Base-by-base conservation (phyloP, 1,140 invertebrate genomes). In the Pseudomyrmex dendroicus region DNA sequence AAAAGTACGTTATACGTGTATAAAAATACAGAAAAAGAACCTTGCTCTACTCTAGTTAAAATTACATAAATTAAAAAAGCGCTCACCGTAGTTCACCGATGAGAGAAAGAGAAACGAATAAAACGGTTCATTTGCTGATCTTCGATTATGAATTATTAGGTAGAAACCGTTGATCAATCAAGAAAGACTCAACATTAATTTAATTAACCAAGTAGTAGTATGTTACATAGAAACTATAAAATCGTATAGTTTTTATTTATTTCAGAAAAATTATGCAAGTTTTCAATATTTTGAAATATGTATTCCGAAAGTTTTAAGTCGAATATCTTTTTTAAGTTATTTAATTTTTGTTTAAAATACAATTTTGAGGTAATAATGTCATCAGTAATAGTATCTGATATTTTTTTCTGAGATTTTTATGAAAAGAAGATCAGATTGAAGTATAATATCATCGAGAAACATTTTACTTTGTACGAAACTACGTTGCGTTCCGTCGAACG, bases 61-160 rank as follows among this genome's bases (percentile, higher is more conserved):
- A 35, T 35, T 35, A 35, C 35, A 35, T 7, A 35, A 35, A 35
- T 22, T 78, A 15, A 57, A 68, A 57, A 20, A 48, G 13, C 20
- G 4, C 2, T 25, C 48, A 68, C 50, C 35, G 35, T 35, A 35
- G 35, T 5, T 35, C 5, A 35, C 35, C 35, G 35, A 35, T 35
- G 35, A 7, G 35, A 35, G 5, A 25, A 20, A 50, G 2, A 17
- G n/a, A 59, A 46, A 68, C 7, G 4, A 61, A 59, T 12, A 70
- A 20, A 57, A 10, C 7, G 9, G 9, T 48, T 50, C 50, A 50
- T 20, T 78, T 35, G 1, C 25, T 78, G 59, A 48, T 61, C 4
- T 72, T 9, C 17, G 59, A 48, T 48, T 50, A n/a, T n/a, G 1
- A 70, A 22, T 67, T 70, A 78, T 46, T 68, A n/a, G 54, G 35